Base-by-base conservation (phyloP, 2,797 vertebrate genomes). In the Cuculus canorus region DNA sequence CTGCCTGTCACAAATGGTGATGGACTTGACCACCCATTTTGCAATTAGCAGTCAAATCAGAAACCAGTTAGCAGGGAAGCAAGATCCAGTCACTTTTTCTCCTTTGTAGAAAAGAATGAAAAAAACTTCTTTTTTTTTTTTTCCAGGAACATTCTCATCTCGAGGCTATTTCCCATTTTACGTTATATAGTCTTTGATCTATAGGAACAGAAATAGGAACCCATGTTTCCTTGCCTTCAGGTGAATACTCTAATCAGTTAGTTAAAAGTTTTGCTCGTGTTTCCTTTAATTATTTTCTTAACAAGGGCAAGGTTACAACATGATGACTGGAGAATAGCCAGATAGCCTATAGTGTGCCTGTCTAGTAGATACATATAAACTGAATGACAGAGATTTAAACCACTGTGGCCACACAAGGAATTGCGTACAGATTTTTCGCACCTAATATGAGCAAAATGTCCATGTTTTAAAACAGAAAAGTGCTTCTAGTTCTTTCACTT, bases 131-230 rank as follows among this genome's bases (percentile, higher is more conserved):
- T 39, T 19, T 45, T 45, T 48, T 72, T 12, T 33, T 92, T 91
- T 63, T 52, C 14, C 39, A 88, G 32, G 23, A 86, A 86, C 16
- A 30, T 39, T 79, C 50, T 90, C 77, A 59, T 84, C 80, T 84
- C 37, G 84, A 88, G 59, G 88, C 30, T 69, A 79, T 94, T 95
- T 92, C 80, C 77, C 86, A 80, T 92, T 88, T 88, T 73, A 86
- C 28, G 32, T 88, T 81, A 79, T 84, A 61, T 35, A 86, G 23
- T 45, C 80, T 90, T 94, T 86, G 80, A 93, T 86, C 50, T 82
- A 65, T 0, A 0, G 48, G 25, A 93, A 83, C 39, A 94, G 77
- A 84, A 93, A 82, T 48, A 86, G 54, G 73, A 86, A 86, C 5
- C 12, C 12, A 22, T 4, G 17, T 54, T 76, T 45, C 19, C 56